Evolutionary conservation across 2,888 invertebrate species (phyloP).

Genomic region (Lucinisca nassula): DNA sequence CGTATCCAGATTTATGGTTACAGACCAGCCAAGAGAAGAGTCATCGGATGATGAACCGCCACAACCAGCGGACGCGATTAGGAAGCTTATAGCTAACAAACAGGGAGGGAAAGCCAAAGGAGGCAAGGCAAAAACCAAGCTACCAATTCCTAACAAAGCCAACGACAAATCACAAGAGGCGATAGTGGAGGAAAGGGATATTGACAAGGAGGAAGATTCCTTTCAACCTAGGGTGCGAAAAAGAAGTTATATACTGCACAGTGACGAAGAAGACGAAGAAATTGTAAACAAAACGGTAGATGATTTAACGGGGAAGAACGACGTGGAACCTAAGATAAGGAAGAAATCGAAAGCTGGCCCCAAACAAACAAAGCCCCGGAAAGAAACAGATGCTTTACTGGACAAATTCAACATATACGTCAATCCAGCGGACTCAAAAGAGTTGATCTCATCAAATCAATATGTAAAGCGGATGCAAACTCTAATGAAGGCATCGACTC

Average conservation of each 20-base stretch:
- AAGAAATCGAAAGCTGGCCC: too few species aligned
- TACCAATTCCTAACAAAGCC: neutral
- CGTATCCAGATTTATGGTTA: too few species aligned
- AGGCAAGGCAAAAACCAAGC: too few species aligned
- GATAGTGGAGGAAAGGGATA: neutral
- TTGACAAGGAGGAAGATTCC: neutral
- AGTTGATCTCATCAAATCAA: too few species aligned
- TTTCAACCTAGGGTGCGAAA: too few species aligned
- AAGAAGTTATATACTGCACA: neutral
- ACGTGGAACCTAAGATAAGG: neutral
- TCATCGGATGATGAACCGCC: neutral
- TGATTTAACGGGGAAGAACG: neutral
- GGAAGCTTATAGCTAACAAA: too few species aligned
- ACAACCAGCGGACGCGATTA: neutral
- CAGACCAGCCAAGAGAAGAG: too few species aligned
- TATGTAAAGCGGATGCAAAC: neutral
- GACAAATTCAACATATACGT: too few species aligned
- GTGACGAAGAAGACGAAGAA: neutral
- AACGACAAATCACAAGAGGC: neutral
- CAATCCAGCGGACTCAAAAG: too few species aligned
- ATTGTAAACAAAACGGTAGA: neutral
- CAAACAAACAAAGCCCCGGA: too few species aligned
- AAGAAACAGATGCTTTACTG: too few species aligned
- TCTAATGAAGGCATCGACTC: neutral
- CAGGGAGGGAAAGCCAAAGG: too few species aligned